Evolutionary conservation across 2,113 vertebrate genomes (phyloP), one percentile per base, ranked within the genome.

Genomic region (Onychostruthus taczanowskii): DNA sequence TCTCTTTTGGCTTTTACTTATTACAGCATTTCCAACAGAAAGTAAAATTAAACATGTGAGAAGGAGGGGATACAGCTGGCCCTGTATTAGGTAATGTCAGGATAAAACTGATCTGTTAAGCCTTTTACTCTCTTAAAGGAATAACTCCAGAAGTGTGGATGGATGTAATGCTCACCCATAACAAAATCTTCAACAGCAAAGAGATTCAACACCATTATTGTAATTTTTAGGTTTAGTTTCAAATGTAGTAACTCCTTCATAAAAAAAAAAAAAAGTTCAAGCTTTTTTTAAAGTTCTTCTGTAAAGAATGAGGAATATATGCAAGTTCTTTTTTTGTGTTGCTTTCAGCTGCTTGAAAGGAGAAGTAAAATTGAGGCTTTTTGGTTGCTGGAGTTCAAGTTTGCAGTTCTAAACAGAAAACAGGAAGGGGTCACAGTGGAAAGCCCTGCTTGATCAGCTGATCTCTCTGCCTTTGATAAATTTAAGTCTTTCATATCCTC

Each of bases 331-430:
- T 75, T 75, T 85, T 87, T 87, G 73, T 43, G 30, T 91, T 96
- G 43, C 82, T 84, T 84, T 95, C 68, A 80, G 83, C 77, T 84
- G 35, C 61, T 63, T 80, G 75, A 98, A 98, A 98, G 96, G 90
- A 98, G 98, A 98, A 98, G 97, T 98, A 82, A 68, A 72, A 55
- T 81, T 96, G 97, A 97, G 97, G 87, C 97, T 96, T 96, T 62
- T 74, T 93, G 90, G 81, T 93, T 89, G 56, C 93, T 43, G 82
- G 89, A 96, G 93, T 85, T 93, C 73, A 64, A 39, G 63, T 79
- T 70, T 92, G 95, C 90, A 90, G 10, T 67, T 94, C 92, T 96
- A 56, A 87, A 86, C 74, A 97, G 89, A 97, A 98, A 98, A 97
- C 97, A 97, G 98, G 98, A 98, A 98, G 96, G 90, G 93, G 87